A percentile compares a stretch with the other conserved stretches of the same genome.
Conservation (phyloP, 2,113 vertebrate species). For the Stegastes partitus region DNA sequence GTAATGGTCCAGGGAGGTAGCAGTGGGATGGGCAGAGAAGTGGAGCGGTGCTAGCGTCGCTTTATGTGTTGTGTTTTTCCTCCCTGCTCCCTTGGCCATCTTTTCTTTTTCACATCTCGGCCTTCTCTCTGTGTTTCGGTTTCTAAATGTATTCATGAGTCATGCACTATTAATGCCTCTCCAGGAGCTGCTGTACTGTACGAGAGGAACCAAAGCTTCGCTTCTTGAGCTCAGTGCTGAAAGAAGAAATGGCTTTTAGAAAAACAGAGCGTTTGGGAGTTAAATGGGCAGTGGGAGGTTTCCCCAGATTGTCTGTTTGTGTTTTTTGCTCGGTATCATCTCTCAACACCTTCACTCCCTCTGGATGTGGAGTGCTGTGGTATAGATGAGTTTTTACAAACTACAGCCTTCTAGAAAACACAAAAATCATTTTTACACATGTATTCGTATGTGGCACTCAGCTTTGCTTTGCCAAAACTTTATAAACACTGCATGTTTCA, state of each 20-base stretch:
- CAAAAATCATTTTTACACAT: no score
- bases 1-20: slow-evolving; percentile 28
- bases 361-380: no score
- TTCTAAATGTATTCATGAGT: slow-evolving; percentile 22
- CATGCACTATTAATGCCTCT: slow-evolving; percentile 24
- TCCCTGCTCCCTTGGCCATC: background rate
- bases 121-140: slow-evolving; percentile 2
- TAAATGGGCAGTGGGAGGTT: background rate
- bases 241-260: background rate
- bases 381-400: no score
- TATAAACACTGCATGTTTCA: no score
- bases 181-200: slow-evolving; percentile 1
- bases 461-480: no score
- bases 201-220: background rate
- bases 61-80: slow-evolving; percentile 20
- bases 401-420: no score
- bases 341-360: background rate
- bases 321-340: background rate
- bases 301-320: background rate
- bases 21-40: slow-evolving; percentile 33
- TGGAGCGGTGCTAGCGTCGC: slow-evolving; percentile 14
- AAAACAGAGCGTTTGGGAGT: background rate
- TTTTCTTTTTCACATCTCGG: background rate
- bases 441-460: no score
- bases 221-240: background rate